These are phyloP conservation scores for Sisor rabdophorus DNA, from an alignment of 2,113 vertebrate genomes.

Conservation along the genomic window DNA sequence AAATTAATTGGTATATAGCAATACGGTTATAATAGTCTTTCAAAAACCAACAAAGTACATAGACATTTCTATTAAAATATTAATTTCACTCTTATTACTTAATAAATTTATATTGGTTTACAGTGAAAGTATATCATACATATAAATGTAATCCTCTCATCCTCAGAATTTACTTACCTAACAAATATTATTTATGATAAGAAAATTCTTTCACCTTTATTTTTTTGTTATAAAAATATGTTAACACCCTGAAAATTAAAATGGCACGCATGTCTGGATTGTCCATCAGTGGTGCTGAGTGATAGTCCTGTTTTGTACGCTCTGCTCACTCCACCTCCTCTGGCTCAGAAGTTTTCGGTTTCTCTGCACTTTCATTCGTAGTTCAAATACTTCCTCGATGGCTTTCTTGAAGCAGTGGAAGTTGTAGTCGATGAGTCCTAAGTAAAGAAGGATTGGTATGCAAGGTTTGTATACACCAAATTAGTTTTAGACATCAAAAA, in stretches of 20 bases:
- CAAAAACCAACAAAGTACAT: neutral
- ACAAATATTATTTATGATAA: neutral
- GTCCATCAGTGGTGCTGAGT: slow-evolving; percentile 55
- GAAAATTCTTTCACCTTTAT: neutral
- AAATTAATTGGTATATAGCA: neutral
- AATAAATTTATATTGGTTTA: no score
- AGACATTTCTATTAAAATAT: neutral
- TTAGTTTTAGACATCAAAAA: neutral
- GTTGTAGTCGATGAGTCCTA: slow-evolving; percentile 95
- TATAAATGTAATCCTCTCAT: no score
- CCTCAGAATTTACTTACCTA: neutral
- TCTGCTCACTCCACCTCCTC: slow-evolving; percentile 77
- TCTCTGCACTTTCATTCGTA: slow-evolving; percentile 83
- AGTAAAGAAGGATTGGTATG: slow-evolving; percentile 35
- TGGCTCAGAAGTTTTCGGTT: slow-evolving; percentile 83
- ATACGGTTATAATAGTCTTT: neutral
- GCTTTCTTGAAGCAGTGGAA: slow-evolving; percentile 95
- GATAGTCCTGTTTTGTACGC: slow-evolving; percentile 72
- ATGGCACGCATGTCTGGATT: no score
- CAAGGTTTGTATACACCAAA: no score
- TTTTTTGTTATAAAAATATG: neutral
- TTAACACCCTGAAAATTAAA: neutral
- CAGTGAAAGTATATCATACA: no score
- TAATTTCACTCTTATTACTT: neutral
- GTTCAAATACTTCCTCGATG: slow-evolving; percentile 94